Base-by-base conservation (phyloP, 2,888 invertebrate genomes). In the Kuschelorhynchus macadamiae region DNA sequence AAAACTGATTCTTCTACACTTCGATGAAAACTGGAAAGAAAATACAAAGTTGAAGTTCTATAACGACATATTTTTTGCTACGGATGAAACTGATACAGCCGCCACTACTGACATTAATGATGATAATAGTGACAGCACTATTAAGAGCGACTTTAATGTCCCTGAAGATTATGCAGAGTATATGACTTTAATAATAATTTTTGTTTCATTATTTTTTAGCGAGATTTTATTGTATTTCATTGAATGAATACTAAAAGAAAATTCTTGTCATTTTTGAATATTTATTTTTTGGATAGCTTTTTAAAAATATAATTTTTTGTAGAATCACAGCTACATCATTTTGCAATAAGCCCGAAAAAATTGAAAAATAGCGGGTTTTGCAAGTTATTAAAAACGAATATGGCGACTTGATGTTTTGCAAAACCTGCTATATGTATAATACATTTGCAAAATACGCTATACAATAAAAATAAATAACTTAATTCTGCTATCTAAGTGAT, bases 1-100 rank as follows among this genome's bases (percentile, higher is more conserved):
- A 53, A 53, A 53, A 44, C 44, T 44, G 16, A 44, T 39, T n/a
- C 21, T 36, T 39, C 36, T 39, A 33, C 53, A 53, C n/a, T 53
- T 53, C 36, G 36, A 20, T 30, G 53, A 53, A 53, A 53, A 39
- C 41, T 53, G 53, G 39, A 39, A 5, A 17, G 16, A 53, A 36
- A 53, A 39, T 53, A 18, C 36, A 53, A 53, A 53, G 18, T 39
- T 53, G 16, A 9, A 53, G 49, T 32, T 49, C 30, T 49, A 49
- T 25, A 32, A 20, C 49, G 8, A 49, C 21, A 49, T 25, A 1
- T 32, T 49, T 25, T 49, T 25, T 49, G 33, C 49, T 49, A 25
- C 30, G 33, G 44, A 44, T 16, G 41, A 41, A 44, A 44, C 16
- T 44, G 25, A 7, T 25, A 25, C 25, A 25, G 25, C 25, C 25